Evolutionary conservation across 2,797 vertebrate genomes (phyloP).

Genomic region (Scolopax bukidnonensis): DNA sequence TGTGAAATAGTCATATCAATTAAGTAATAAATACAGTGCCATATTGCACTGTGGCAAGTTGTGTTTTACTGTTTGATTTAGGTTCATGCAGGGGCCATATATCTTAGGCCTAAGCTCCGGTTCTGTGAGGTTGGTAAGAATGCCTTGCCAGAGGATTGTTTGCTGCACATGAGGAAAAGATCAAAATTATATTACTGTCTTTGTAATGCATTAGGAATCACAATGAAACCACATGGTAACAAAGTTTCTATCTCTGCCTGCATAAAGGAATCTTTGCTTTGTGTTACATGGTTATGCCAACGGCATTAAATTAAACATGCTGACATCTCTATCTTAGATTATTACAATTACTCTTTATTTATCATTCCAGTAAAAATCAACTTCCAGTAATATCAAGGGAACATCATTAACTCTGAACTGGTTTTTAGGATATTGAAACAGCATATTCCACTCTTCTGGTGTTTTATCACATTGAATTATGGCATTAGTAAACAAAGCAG

Average conservation of each 20-base stretch:
- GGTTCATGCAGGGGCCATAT: not conserved
- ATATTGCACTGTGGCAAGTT: not conserved
- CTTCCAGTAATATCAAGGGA: slow-evolving; percentile 15
- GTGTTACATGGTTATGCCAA: not conserved
- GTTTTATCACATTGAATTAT: not conserved
- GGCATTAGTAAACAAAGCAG: not conserved
- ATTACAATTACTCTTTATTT: slow-evolving; percentile 30
- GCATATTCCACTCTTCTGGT: not conserved
- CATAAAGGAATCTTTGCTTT: slow-evolving; percentile 21
- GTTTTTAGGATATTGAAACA: not conserved
- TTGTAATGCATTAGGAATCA: slow-evolving; percentile 11
- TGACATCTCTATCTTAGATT: slow-evolving; percentile 33
- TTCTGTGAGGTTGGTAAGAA: not conserved
- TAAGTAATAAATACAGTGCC: not conserved
- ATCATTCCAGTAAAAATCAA: slow-evolving; percentile 51
- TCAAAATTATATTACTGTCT: not conserved
- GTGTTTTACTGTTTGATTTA: not conserved
- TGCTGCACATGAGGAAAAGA: not conserved
- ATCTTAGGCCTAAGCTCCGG: not conserved
- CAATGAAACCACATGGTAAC: not conserved
- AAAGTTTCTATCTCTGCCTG: not conserved
- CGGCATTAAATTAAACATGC: slow-evolving; percentile 1
- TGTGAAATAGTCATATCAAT: not conserved
- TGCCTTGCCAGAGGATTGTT: not conserved
- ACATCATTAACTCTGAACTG: not conserved